Evolutionary conservation across 2,888 invertebrate genomes (phyloP), one percentile per base, ranked within the genome.

Genomic region (Caenorhabditis afra): DNA sequence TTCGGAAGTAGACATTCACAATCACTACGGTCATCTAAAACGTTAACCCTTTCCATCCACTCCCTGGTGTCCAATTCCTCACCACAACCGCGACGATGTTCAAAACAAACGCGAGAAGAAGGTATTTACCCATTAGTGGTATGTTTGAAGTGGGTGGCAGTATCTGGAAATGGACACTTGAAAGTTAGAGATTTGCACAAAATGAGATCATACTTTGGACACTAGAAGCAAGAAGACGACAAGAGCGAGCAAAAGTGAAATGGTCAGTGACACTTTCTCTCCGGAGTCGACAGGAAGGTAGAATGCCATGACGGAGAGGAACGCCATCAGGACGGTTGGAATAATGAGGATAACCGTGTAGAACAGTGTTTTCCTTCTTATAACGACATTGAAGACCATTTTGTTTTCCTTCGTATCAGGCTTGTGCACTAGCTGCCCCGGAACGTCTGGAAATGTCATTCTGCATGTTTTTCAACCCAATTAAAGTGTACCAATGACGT

Each of bases 271-370:
- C 80, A 92, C 92, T 93, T 99, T 98, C 93, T 99, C 98, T 57
- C 97, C 86, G 7, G 86, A 90, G 92, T 99, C 99, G 35, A 98
- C 97, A 39, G 99, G 99, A 90, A 99, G 93, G 91, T 98, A 98
- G 92, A 99, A 99, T 77, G 98, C 97, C 85, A 89, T 88, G 58
- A 98, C 96, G 8, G 84, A 86, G 86, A 99, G 94, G 92, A 99
- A 98, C 86, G 97, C 98, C 92, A 99, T 99, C 85, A 99, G 93
- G 81, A 99, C 97, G 50, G 98, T 98, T 45, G 99, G 99, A 87
- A 99, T 93, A 90, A 99, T 98, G 92, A 99, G 94, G 92, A 99
- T 99, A 88, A 99, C 97, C 4, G 99, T 99, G 92, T 99, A 99
- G 93, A 99, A 99, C 73, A 99, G 93, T 3, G 99, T 98, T 92